Base-by-base conservation (phyloP, 2,113 vertebrate species). In the Protobothrops mucrosquamatus region DNA sequence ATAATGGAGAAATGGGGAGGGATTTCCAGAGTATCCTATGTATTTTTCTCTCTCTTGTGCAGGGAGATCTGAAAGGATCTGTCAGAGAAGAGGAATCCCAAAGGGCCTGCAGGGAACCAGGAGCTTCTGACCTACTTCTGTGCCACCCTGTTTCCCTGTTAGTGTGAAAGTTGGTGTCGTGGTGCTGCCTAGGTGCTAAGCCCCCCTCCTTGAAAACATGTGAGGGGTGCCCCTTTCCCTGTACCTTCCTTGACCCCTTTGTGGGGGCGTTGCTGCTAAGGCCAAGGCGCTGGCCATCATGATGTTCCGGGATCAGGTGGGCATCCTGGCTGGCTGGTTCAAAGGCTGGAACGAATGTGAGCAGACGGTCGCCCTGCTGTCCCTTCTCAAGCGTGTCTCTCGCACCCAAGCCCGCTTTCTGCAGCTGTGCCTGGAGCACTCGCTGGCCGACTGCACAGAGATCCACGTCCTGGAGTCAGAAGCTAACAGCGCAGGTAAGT, bases 271-370 rank as follows among this genome's bases (percentile, higher is more conserved):
- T 34, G 46, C 95, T 85, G 95, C 95, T 74, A 85, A 90, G 95
- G 96, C 95, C 93, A 93, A 93, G 91, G 90, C 92, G 93, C 95
- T 94, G 1, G 97, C 96, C 98, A 98, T 97, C 98, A 99, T 99
- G 99, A 99, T 99, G 99, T 99, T 99, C 99, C 98, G 99, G 97
- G 99, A 99, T 97, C 99, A 99, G 97, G 99, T 99, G 96, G 98
- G 99, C 97, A 98, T 99, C 96, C 97, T 99, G 90, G 98, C 99
- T 89, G 98, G 99, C 95, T 99, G 99, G 99, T 99, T 99, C 97
- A 99, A 99, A 95, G 98, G 98, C 96, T 99, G 99, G 99, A 99
- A 99, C 93, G 99, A 99, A 97, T 99, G 99, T 91, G 99, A 99
- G 96, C 99, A 99, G 97, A 99, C 99, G 5, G 99, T 99, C 97